Base-by-base conservation (phyloP, 1,140 invertebrate genomes). In the Danaus plexippus region DNA sequence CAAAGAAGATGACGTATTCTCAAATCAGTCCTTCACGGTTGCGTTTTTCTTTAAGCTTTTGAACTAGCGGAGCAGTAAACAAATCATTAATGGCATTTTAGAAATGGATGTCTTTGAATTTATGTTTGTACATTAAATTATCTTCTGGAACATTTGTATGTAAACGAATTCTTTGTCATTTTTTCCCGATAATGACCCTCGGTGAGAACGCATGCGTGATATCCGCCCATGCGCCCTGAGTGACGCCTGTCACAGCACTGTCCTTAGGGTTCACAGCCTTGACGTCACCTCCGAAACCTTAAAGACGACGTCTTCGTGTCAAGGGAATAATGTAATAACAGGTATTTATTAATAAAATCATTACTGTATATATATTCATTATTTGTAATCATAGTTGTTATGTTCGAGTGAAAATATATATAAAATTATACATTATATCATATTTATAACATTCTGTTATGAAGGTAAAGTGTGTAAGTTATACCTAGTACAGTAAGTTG, bases 211-310 rank as follows among this genome's bases (percentile, higher is more conserved):
- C 79, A 76, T 72, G 79, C 71, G 64, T 44, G 12, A 11, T 1
- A n/a, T 11, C 41, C 54, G 52, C 57, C 47, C 70, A 67, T 75
- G 76, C 76, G 77, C 74, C 11, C 51, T 47, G 45, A 45, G 18
- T 74, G 71, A 71, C 71, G 69, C 58, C 67, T 73, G 74, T 75
- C 73, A 78, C 71, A 71, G 61, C 73, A 57, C 62, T 46, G 44
- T 60, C 52, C 58, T 32, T 32, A 32, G 55, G 43, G 49, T 54
- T 52, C 52, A 40, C 45, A 55, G 53, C 64, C 50, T 62, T 76
- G 76, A 79, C 75, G 75, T 77, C 73, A 77, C 58, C 47, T 53
- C 47, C 42, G 41, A 67, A 64, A 63, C 48, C 52, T 53, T 52
- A 54, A 56, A 52, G 13, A 49, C 54, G 54, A 57, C 57, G 58